These are phyloP conservation scores for Thalassophryne amazonica DNA, from an alignment of 2,797 vertebrate species.

Conservation along the genomic window DNA sequence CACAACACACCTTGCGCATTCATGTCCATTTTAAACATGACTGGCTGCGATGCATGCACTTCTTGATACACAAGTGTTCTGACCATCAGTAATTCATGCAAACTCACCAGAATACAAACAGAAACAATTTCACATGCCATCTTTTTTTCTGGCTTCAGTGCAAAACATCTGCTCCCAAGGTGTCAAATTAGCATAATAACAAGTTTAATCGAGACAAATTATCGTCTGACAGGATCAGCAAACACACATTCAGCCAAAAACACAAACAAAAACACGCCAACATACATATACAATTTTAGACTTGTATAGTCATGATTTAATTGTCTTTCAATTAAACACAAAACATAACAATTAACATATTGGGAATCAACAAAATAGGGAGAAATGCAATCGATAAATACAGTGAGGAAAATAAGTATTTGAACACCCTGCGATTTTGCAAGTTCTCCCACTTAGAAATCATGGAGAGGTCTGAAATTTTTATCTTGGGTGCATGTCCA, in stretches of 20 bases:
- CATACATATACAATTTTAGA: too few species aligned
- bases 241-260: constrained; percentile 9
- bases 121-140: background rate
- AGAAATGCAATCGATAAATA: too few species aligned
- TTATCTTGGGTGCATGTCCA: too few species aligned
- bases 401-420: too few species aligned
- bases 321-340: too few species aligned
- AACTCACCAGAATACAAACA: background rate
- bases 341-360: too few species aligned
- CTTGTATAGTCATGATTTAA: too few species aligned
- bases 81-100: background rate
- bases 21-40: background rate
- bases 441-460: too few species aligned
- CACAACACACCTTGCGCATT: constrained; percentile 7
- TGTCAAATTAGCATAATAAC: constrained; percentile 20
- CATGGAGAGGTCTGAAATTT: too few species aligned
- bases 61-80: constrained; percentile 1
- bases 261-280: background rate
- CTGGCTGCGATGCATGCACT: too few species aligned
- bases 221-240: constrained; percentile 1
- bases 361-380: too few species aligned
- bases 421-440: too few species aligned
- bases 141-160: constrained; percentile 7
- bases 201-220: constrained; percentile 29
- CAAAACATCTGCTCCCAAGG: constrained; percentile 36